These are phyloP conservation scores for Acrobasis suavella DNA, from an alignment of 2,888 invertebrate genomes.

Conservation along the genomic window DNA sequence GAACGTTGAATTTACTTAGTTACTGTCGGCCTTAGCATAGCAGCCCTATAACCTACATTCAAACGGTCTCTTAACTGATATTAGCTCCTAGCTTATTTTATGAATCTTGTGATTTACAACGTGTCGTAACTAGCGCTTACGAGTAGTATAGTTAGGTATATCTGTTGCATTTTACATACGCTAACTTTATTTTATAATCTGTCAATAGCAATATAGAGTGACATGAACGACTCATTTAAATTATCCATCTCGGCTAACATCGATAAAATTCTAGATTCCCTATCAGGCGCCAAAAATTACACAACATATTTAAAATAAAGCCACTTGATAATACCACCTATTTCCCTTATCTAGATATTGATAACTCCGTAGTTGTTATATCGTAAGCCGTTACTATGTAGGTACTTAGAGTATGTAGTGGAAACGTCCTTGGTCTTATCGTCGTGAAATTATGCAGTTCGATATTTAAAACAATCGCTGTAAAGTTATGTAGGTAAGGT, in stretches of 20 bases:
- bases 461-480: conserved; percentile 59
- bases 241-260: no score
- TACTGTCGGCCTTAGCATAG: conserved; percentile 31
- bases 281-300: background rate
- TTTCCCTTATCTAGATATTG: conserved; percentile 21
- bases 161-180: background rate
- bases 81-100: conserved; percentile 10
- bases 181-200: background rate
- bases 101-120: conserved; percentile 18
- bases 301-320: conserved; percentile 12
- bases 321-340: conserved; percentile 7
- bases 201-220: no score
- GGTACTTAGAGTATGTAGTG: conserved; percentile 43
- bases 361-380: conserved; percentile 20
- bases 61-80: conserved; percentile 18
- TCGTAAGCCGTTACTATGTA: conserved; percentile 21
- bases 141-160: background rate
- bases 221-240: no score
- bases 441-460: conserved; percentile 55
- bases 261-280: no score
- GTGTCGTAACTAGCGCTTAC: background rate
- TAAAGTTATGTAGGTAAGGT: conserved; percentile 26
- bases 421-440: conserved; percentile 67
- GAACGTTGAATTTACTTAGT: conserved; percentile 32
- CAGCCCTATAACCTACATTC: conserved; percentile 24